phyloP scores from a whole-genome alignment of 30 jellyfish, hydroid and myxozoan species.

The Chrysaora quinquecirrha region DNA sequence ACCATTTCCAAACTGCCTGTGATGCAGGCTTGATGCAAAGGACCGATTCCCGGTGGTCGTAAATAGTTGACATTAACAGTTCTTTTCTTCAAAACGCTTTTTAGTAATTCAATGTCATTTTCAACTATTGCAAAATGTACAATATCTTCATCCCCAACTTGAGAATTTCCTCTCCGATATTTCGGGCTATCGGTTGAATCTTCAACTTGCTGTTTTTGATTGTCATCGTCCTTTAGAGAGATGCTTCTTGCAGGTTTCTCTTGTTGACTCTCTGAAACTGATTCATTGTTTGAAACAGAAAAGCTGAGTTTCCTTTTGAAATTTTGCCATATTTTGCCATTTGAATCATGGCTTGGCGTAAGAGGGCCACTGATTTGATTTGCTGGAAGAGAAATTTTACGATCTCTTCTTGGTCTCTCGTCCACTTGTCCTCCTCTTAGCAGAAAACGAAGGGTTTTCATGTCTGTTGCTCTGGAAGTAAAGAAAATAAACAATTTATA shows the following conservation, averaged over 20 bases:
- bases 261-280: not conserved
- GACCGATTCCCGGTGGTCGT: conserved; percentile 70
- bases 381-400: conserved; percentile 54
- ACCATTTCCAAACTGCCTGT: conserved; percentile 52
- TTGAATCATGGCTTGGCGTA: not conserved
- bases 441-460: conserved; percentile 49
- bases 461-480: not conserved
- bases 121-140: conserved; percentile 62
- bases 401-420: conserved; percentile 26
- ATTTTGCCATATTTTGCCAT: conserved; percentile 32
- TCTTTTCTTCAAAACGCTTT: conserved; percentile 20
- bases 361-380: not conserved
- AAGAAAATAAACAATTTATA: too few relatives aligned
- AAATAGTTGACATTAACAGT: conserved; percentile 38
- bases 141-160: conserved; percentile 60
- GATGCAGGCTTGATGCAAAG: conserved; percentile 68
- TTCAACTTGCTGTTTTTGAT: too few relatives aligned
- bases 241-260: not conserved
- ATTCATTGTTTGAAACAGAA: conserved; percentile 20
- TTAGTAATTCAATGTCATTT: conserved; percentile 28
- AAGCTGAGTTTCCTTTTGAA: conserved; percentile 47
- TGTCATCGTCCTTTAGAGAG: too few relatives aligned
- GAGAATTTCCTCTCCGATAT: conserved; percentile 54
- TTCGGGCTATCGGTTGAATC: conserved; percentile 1
- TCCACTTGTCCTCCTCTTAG: conserved; percentile 39